A percentile compares a stretch with the other conserved stretches of the same genome.
Conservation (phyloP, 2,888 invertebrate species). For the Parnassius smintheus region DNA sequence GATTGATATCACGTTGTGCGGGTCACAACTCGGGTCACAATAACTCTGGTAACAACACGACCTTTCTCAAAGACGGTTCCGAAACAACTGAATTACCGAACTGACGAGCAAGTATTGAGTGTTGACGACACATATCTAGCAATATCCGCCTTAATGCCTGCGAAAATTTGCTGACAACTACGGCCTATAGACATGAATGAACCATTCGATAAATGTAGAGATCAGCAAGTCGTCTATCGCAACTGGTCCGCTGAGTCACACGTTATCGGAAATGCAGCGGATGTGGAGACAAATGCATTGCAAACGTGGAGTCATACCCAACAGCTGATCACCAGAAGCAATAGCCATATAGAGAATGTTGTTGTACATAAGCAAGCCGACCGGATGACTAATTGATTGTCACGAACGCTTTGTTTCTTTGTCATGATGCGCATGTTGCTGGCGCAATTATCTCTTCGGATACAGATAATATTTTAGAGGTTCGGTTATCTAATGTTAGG, state of each 20-base stretch:
- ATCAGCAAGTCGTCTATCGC: slow-evolving; percentile 40
- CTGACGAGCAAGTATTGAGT: slow-evolving; percentile 36
- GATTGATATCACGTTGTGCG: slow-evolving; percentile 45
- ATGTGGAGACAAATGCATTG: slow-evolving; percentile 57
- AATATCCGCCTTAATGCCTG: slow-evolving; percentile 47
- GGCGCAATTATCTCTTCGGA: slow-evolving; percentile 16
- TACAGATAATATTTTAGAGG: slow-evolving; percentile 19
- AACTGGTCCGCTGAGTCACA: slow-evolving; percentile 57
- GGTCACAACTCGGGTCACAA: slow-evolving; percentile 50
- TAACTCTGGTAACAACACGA: slow-evolving; percentile 48
- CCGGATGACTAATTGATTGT: slow-evolving; percentile 68
- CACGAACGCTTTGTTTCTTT: slow-evolving; percentile 70
- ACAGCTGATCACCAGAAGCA: slow-evolving; percentile 65
- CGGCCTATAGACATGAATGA: slow-evolving; percentile 23
- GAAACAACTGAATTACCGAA: slow-evolving; percentile 38
- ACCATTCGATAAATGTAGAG: slow-evolving; percentile 27
- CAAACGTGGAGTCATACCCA: slow-evolving; percentile 46
- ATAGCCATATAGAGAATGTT: slow-evolving; percentile 62
- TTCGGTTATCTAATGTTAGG: too few species aligned
- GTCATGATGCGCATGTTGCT: slow-evolving; percentile 43
- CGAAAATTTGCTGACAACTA: slow-evolving; percentile 51
- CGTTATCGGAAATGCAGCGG: slow-evolving; percentile 74
- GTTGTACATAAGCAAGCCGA: slow-evolving; percentile 53
- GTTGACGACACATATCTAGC: slow-evolving; percentile 38
- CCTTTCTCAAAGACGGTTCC: slow-evolving; percentile 50